These are phyloP conservation scores for Boloria selene DNA, from an alignment of 2,888 invertebrate species.

Conservation along the genomic window DNA sequence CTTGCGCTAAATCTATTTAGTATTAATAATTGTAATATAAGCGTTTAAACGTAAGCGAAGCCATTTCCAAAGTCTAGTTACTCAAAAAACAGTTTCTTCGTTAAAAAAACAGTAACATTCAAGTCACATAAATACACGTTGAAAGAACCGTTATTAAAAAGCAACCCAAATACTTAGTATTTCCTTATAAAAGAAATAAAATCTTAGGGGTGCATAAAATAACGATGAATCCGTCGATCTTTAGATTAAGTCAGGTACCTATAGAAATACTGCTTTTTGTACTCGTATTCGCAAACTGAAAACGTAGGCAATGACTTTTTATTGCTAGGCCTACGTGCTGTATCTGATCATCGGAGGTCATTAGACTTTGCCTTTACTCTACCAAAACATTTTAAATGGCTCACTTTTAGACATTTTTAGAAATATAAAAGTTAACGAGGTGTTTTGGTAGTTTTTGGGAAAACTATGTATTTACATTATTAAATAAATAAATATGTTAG, in stretches of 20 bases:
- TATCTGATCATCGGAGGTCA: constrained; percentile 14
- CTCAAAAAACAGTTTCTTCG: not conserved
- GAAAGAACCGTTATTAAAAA: constrained; percentile 60
- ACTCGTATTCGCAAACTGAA: constrained; percentile 30
- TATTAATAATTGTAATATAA: no score
- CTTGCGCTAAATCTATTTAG: no score
- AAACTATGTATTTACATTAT: no score
- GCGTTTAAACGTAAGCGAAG: no score
- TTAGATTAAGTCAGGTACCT: constrained; percentile 44
- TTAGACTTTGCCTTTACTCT: constrained; percentile 5
- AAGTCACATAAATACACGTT: constrained; percentile 15
- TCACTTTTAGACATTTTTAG: no score
- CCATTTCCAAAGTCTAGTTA: no score
- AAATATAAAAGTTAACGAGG: no score
- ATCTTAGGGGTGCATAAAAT: constrained; percentile 75
- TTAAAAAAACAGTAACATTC: not conserved
- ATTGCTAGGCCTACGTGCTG: constrained; percentile 25
- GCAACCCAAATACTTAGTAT: constrained; percentile 58
- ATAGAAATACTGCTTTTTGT: constrained; percentile 39
- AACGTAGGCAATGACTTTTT: constrained; percentile 37
- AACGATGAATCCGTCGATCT: constrained; percentile 59
- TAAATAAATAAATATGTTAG: no score
- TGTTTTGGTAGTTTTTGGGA: no score
- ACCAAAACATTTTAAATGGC: no score
- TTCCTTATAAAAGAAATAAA: constrained; percentile 59